These are phyloP conservation scores for Zosterops lateralis DNA, from an alignment of 2,113 vertebrate species.

Conservation along the genomic window DNA sequence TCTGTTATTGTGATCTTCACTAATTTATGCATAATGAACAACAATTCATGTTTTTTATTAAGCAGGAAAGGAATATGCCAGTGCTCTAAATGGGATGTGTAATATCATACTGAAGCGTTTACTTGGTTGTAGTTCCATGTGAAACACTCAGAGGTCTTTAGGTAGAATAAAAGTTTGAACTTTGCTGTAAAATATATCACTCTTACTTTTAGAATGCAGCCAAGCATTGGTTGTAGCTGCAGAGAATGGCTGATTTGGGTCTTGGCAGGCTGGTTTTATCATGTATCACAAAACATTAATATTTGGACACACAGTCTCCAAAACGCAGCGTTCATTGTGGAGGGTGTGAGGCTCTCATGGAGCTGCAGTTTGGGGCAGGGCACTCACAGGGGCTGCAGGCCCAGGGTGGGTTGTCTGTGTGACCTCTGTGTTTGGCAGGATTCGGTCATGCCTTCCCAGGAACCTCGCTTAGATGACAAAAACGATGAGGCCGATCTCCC, in stretches of 20 bases:
- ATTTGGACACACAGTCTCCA: background rate
- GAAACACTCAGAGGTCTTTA: background rate
- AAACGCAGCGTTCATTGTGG: background rate
- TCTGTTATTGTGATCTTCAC: background rate
- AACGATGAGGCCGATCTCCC: constrained; percentile 84
- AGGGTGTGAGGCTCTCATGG: background rate
- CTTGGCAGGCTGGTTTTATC: background rate
- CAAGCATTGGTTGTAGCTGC: background rate
- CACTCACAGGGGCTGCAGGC: background rate
- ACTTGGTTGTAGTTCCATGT: background rate
- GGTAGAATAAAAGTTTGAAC: background rate
- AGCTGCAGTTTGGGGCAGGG: background rate
- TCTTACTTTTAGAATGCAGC: background rate
- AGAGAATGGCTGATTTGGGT: background rate
- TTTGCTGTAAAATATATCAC: background rate
- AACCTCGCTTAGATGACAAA: constrained; percentile 87
- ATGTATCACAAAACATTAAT: background rate
- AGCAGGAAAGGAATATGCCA: background rate
- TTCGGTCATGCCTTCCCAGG: constrained; percentile 98
- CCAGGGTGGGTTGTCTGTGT: background rate
- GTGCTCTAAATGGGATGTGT: background rate
- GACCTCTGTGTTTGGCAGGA: constrained; percentile 71
- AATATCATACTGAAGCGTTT: background rate
- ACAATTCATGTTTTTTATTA: background rate
- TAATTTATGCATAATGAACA: background rate